Percentiles rank a stretch among this genome's conserved stretches.
These are phyloP conservation scores for Eubucco bourcierii DNA, from an alignment of 2,113 vertebrate species.

Conservation along the genomic window DNA sequence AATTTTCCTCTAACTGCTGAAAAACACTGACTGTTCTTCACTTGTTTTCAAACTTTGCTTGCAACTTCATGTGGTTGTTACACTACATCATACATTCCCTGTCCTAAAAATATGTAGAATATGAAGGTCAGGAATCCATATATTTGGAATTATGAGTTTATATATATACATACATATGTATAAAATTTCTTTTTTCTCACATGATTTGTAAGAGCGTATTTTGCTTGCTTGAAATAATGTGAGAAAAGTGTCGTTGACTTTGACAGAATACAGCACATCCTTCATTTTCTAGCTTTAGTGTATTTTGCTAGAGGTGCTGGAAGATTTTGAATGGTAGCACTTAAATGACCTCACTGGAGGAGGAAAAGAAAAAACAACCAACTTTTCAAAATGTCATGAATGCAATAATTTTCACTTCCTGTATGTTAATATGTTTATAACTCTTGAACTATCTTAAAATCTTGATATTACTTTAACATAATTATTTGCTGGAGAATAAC, in stretches of 20 bases:
- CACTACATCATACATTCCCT: not conserved
- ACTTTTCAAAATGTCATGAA: not conserved
- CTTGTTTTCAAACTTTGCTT: not conserved
- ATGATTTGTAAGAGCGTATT: not conserved
- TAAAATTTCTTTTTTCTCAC: not conserved
- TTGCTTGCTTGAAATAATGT: not conserved
- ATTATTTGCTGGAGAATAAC: not conserved
- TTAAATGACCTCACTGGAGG: not conserved
- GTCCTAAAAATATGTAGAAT: not conserved
- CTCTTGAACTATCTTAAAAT: not conserved
- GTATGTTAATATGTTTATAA: not conserved
- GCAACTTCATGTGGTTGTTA: not conserved
- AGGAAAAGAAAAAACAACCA: not conserved
- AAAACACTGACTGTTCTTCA: not conserved
- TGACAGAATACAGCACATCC: not conserved
- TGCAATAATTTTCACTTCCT: not conserved
- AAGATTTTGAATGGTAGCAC: conserved; percentile 10
- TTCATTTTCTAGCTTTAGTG: conserved; percentile 17
- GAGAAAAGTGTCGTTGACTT: not conserved
- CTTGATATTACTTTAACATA: not conserved
- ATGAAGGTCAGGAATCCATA: not conserved
- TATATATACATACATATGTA: not conserved
- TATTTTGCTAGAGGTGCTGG: not conserved
- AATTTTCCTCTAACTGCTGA: not conserved
- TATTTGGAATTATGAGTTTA: not conserved